Conservation (phyloP, 1,140 invertebrate genomes). For the Zaprionus africanus region DNA sequence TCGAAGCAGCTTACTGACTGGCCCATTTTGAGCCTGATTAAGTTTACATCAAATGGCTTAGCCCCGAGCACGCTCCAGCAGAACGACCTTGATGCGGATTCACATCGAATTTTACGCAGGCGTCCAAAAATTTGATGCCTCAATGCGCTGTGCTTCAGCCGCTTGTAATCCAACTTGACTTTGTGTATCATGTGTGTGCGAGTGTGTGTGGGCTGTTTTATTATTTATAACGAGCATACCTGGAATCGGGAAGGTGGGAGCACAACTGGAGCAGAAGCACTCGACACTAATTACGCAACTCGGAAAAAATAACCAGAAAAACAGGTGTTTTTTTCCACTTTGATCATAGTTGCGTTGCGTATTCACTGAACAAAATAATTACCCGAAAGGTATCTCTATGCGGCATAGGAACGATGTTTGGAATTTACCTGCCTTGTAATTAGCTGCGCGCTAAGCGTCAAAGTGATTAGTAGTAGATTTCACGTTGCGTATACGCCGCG, state of each 20-base stretch:
- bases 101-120: constrained; percentile 39
- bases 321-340: constrained; percentile 43
- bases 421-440: constrained; percentile 47
- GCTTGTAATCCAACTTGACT: constrained; percentile 5
- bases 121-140: constrained; percentile 40
- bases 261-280: constrained; percentile 35
- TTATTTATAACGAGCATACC: constrained; percentile 49
- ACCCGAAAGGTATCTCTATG: constrained; percentile 47
- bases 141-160: constrained; percentile 15
- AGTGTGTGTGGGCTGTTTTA: constrained; percentile 30
- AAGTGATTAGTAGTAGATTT: constrained; percentile 48
- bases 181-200: background rate
- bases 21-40: constrained; percentile 42
- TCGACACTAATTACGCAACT: constrained; percentile 53
- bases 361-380: constrained; percentile 81
- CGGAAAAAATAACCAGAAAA: constrained; percentile 38
- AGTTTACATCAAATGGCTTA: constrained; percentile 29
- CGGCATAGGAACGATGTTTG: constrained; percentile 34
- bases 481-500: constrained; percentile 16
- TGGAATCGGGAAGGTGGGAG: background rate
- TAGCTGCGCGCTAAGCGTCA: constrained; percentile 36
- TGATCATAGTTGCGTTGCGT: constrained; percentile 42
- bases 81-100: constrained; percentile 12
- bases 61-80: constrained; percentile 2
- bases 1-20: constrained; percentile 32